Base-by-base conservation (phyloP, 2,888 invertebrate species). In the Dastarcus helophoroides region DNA sequence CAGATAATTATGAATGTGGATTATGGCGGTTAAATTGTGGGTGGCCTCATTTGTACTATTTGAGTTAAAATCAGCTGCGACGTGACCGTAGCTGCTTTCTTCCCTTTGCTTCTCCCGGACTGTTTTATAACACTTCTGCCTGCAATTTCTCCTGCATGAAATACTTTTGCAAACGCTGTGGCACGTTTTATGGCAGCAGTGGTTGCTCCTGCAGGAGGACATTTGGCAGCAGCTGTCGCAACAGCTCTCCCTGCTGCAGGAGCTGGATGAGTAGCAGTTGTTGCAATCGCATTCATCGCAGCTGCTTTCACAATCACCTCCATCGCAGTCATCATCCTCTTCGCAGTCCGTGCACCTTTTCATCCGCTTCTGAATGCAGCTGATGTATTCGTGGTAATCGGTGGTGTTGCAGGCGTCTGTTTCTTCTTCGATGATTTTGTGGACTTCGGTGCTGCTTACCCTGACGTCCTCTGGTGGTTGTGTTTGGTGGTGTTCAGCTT, bases 11-110 rank as follows among this genome's bases (percentile, higher is more conserved):
- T 57, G 56, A 5, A 62, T 36, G 37, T 59, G 54, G 4, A 62
- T 62, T 2, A 61, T 50, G 2, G 60, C 62, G 0, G 62, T 62
- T n/a, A 61, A 51, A 37, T 62, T 62, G 21, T 56, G 59, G 3
- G 14, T 39, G 40, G 10, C 13, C 9, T n/a, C 10, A 23, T 23
- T 23, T 7, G 24, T 23, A 10, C 10, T 23, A 5, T 5, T 23
- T 10, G 10, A 6, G 24, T 6, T 10, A 7, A n/a, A 8, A 10
- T 7, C 10, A 7, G 8, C 24, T 10, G 8, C 24, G 9, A 10
- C 5, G 5, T 6, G 5, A 23, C 6, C 24, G 7, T 7, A 7
- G 8, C 8, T 8, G 10, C 10, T 23, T 7, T 10, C 24, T 8
- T 7, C 19, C 6, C 6, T 8, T 7, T 17, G 8, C 19, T 7